phyloP scores from a whole-genome alignment of 2,888 invertebrate genomes.

The Argyra leucocephala region DNA sequence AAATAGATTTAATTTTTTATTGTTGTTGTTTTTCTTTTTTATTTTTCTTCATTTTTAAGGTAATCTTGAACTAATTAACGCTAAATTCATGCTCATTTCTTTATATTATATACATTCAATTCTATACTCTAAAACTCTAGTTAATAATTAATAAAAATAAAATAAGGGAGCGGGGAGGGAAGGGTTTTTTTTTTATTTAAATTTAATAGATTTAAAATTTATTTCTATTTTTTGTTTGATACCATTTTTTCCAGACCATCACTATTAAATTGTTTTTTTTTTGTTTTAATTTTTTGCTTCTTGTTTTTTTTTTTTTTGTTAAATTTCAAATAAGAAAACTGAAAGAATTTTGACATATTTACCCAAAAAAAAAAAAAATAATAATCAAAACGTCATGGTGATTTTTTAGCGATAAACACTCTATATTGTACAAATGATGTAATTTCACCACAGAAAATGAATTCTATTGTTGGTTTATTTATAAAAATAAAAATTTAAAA shows the following conservation, averaged over 20 bases:
- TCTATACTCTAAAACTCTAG: neutral
- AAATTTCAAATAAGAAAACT: neutral
- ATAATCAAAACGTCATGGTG: neutral
- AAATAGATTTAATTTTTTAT: too few species aligned
- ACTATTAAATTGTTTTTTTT: too few species aligned
- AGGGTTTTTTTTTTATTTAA: too few species aligned
- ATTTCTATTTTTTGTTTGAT: too few species aligned
- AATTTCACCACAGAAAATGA: neutral
- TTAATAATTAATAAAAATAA: neutral
- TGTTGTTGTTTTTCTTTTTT: too few species aligned
- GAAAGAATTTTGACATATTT: neutral
- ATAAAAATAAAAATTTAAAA: neutral
- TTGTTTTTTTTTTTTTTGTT: too few species aligned
- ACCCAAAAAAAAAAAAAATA: neutral
- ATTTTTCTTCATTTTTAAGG: neutral
- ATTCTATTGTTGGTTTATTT: neutral
- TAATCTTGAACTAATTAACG: conserved; percentile 3
- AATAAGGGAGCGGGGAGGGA: neutral
- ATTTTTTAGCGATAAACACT: neutral
- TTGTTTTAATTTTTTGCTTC: too few species aligned
- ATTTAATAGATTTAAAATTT: too few species aligned
- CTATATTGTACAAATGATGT: neutral
- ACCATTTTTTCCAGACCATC: too few species aligned
- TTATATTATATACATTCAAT: too few species aligned
- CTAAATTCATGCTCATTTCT: neutral